Conservation (phyloP, 2,888 invertebrate genomes). For the Phaedon cochleariae region DNA sequence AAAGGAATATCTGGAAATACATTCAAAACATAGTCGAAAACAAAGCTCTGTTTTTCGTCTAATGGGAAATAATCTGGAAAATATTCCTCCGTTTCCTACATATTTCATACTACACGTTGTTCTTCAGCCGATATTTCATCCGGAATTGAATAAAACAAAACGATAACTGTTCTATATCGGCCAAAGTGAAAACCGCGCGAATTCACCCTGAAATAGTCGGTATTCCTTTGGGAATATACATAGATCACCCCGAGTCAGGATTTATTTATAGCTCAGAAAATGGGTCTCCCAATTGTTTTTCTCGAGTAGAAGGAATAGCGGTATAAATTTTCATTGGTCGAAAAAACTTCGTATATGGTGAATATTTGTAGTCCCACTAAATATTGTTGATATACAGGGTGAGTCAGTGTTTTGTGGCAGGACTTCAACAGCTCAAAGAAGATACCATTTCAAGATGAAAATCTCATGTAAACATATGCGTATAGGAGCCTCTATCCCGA, state of each 20-base stretch:
- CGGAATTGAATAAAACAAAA: background rate
- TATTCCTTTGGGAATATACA: background rate
- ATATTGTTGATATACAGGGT: background rate
- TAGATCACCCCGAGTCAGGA: background rate
- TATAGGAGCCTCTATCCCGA: too few relatives aligned
- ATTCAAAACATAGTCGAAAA: too few relatives aligned
- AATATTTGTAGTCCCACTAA: background rate
- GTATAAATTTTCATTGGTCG: background rate
- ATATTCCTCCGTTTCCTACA: background rate
- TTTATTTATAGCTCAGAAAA: background rate
- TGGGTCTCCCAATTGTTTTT: background rate
- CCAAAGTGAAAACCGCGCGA: constrained; percentile 1
- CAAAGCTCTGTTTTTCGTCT: background rate
- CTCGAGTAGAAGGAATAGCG: background rate
- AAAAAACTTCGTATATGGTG: background rate
- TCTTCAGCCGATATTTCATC: background rate
- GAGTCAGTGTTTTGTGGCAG: too few relatives aligned
- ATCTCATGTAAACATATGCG: too few relatives aligned
- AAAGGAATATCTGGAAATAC: too few relatives aligned
- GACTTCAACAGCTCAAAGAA: too few relatives aligned
- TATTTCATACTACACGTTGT: background rate
- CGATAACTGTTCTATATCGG: background rate
- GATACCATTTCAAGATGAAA: too few relatives aligned
- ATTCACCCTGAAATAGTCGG: background rate
- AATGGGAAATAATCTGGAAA: background rate